Evolutionary conservation across 2,888 invertebrate genomes (phyloP).

Genomic region (Megalurothrips usitatus): DNA sequence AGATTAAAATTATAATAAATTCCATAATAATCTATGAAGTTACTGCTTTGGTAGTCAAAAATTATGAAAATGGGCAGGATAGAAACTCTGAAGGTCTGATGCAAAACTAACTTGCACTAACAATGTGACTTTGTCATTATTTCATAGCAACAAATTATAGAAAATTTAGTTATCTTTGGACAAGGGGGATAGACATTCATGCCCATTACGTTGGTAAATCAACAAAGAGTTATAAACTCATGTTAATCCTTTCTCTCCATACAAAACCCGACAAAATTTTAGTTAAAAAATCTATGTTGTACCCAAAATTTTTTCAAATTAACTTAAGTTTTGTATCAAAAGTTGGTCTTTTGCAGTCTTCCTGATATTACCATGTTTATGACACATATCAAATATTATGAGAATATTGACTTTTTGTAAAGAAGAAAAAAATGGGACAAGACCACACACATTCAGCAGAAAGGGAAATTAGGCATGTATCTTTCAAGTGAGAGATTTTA

Average conservation of each 20-base stretch:
- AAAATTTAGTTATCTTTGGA: not conserved
- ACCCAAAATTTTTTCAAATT: not conserved
- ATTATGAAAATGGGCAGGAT: not conserved
- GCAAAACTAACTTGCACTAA: not conserved
- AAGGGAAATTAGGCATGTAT: not conserved
- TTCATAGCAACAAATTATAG: not conserved
- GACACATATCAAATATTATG: not conserved
- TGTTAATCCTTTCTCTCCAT: not conserved
- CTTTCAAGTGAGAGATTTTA: not conserved
- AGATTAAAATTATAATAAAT: conserved; percentile 14
- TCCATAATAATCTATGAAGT: conserved; percentile 9
- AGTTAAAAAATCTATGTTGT: not conserved
- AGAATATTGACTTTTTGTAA: not conserved
- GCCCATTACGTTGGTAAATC: not conserved
- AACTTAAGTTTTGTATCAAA: conserved; percentile 12
- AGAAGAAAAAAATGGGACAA: not conserved
- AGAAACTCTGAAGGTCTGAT: not conserved
- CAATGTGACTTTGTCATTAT: not conserved
- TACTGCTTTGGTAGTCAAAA: conserved; percentile 21
- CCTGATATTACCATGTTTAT: conserved; percentile 8
- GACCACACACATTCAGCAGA: not conserved
- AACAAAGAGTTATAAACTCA: not conserved
- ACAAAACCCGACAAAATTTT: not conserved
- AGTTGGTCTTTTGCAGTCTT: conserved; percentile 20
- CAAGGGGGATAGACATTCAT: not conserved